These are phyloP conservation scores for Macrostomum cliftonense DNA, from an alignment of 2,888 invertebrate genomes.

Conservation along the genomic window DNA sequence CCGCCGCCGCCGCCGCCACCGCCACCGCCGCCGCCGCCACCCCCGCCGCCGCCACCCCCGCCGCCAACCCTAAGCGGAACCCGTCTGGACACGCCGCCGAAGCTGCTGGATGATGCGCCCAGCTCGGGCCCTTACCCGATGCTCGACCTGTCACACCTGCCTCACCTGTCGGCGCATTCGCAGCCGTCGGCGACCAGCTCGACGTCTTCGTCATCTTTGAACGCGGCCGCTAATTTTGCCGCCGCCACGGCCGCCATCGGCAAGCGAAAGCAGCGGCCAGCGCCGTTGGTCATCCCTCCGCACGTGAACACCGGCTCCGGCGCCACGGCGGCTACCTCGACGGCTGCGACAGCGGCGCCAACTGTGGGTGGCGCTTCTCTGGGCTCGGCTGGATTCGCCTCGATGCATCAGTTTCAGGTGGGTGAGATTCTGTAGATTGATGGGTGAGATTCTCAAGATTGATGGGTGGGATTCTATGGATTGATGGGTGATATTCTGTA, in stretches of 20 bases:
- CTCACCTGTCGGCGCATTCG: too few species aligned
- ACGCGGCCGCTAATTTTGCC: not conserved
- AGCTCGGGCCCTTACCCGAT: not conserved
- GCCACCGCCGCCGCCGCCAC: conserved; percentile 3
- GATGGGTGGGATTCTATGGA: too few species aligned
- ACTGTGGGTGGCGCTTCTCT: too few species aligned
- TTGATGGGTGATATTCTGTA: too few species aligned
- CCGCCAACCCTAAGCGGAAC: conserved; percentile 4
- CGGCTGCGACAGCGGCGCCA: too few species aligned
- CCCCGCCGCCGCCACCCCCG: too few species aligned
- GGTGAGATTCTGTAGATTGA: not conserved
- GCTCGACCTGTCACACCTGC: too few species aligned
- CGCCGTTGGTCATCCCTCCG: conserved; percentile 38
- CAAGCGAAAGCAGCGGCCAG: conserved; percentile 34
- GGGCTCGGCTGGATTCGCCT: not conserved
- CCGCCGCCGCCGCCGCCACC: too few species aligned
- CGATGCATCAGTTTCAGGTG: not conserved
- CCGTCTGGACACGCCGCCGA: conserved; percentile 4
- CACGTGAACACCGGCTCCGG: conserved; percentile 30
- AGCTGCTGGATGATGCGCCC: not conserved
- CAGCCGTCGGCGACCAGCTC: not conserved
- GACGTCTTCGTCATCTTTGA: conserved; percentile 8
- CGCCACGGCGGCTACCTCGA: too few species aligned
- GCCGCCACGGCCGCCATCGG: not conserved
- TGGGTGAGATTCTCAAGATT: too few species aligned